These are phyloP conservation scores for Orchesellides sinensis DNA, from an alignment of 2,888 invertebrate species.

Conservation along the genomic window DNA sequence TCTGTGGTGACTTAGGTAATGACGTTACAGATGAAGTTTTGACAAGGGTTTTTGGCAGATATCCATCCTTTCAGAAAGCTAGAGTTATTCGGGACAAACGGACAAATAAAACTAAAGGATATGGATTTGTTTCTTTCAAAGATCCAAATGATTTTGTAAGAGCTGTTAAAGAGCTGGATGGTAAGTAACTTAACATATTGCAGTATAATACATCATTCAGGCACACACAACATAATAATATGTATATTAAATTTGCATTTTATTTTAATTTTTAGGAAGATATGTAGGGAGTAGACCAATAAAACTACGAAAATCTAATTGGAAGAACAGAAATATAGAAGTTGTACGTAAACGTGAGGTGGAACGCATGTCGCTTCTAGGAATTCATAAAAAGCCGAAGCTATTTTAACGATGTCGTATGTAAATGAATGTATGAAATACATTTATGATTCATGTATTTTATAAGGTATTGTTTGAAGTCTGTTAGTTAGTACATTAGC, in stretches of 20 bases:
- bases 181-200: slow-evolving; percentile 79
- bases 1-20: slow-evolving; percentile 99
- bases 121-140: slow-evolving; percentile 98
- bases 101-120: slow-evolving; percentile 98
- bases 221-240: not conserved
- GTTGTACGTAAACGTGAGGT: slow-evolving; percentile 97
- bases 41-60: slow-evolving; percentile 96
- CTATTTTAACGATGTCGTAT: slow-evolving; percentile 18
- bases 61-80: slow-evolving; percentile 94
- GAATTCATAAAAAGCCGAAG: slow-evolving; percentile 66
- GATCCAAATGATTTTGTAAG: slow-evolving; percentile 98
- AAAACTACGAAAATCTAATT: slow-evolving; percentile 96
- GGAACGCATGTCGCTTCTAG: slow-evolving; percentile 80
- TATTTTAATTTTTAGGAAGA: slow-evolving; percentile 82
- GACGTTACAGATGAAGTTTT: slow-evolving; percentile 98
- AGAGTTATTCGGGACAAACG: slow-evolving; percentile 97
- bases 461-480: too few relatives aligned
- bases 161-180: slow-evolving; percentile 99
- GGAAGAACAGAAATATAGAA: slow-evolving; percentile 96
- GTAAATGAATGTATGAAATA: too few relatives aligned
- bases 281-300: slow-evolving; percentile 99
- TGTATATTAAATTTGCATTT: not conserved
- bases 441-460: too few relatives aligned
- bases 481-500: too few relatives aligned
- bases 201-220: not conserved